Evolutionary conservation across 1,140 invertebrate species (phyloP), one percentile per base, ranked within the genome.

Genomic region (Aphaenogaster floridana): DNA sequence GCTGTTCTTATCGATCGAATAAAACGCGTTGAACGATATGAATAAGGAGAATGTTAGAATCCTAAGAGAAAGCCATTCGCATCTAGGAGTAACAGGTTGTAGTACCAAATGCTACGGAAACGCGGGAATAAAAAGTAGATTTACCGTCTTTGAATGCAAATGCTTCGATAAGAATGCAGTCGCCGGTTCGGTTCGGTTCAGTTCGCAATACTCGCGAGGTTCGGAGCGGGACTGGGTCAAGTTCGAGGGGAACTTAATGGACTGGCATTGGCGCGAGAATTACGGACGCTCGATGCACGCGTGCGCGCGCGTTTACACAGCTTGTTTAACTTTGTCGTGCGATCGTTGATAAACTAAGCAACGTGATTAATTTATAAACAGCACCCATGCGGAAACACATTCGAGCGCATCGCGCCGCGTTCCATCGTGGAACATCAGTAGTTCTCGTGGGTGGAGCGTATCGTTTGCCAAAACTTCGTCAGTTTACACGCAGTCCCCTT

Each of bases 61-160:
- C 34, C 63, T 80, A 69, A 57, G 83, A 48, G 84, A 68, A 86
- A 88, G 50, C 50, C 63, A 86, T 68, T 86, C 84, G 86, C 71
- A 61, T 66, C 81, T 89, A 89, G 87, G 84, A 88, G 88, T 84
- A 89, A 86, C 88, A 84, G 86, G 89, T 87, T 86, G 86, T 66
- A 77, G 80, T 9, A 54, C 28, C 59, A 28, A 86, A 64, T 72
- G 79, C 79, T 72, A 72, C 79, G 79, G 78, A 83, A 72, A 83
- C 54, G 45, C 34, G 45, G 54, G 80, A 76, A 76, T 84, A 84
- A 84, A 84, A 84, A 84, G 80, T 74, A 84, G 69, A 84, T 84
- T 84, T 84, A 84, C 80, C 80, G 69, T 84, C 80, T 74, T 61
- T 48, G 80, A 74, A 84, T 84, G 80, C 80, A 84, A 84, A 84